phyloP scores from a whole-genome alignment of 2,888 invertebrate genomes.

The Euplagia quadripunctaria region DNA sequence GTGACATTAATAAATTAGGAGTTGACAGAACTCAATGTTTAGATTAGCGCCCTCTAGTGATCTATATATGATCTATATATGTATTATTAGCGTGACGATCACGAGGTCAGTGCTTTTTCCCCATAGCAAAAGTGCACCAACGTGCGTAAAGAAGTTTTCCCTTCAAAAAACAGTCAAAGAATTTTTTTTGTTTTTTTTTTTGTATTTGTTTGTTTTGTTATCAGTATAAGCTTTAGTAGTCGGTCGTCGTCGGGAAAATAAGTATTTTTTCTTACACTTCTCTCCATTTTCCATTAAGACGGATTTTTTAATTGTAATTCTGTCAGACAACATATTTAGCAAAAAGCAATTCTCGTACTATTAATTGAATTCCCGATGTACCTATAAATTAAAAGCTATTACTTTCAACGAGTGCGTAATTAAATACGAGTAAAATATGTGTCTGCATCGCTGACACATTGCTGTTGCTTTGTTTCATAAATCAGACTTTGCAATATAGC shows the following conservation, averaged over 20 bases:
- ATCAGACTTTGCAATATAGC: neutral
- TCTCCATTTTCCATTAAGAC: neutral
- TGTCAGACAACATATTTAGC: no score
- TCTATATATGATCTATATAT: no score
- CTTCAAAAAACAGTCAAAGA: no score
- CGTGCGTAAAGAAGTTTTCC: no score
- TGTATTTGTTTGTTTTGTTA: neutral
- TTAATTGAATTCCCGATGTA: conserved; percentile 9
- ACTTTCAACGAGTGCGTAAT: neutral
- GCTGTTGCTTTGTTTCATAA: neutral
- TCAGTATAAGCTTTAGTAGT: no score
- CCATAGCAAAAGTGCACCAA: no score
- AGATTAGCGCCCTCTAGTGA: no score
- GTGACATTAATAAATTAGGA: no score
- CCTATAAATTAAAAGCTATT: conserved; percentile 9
- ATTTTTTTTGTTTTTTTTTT: neutral
- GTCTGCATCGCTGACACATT: neutral
- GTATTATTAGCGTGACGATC: no score
- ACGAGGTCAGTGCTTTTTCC: no score
- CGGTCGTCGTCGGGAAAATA: neutral
- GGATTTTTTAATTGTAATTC: neutral
- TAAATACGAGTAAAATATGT: conserved; percentile 5
- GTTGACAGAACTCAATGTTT: no score
- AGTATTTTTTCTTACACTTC: neutral
- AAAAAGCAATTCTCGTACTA: neutral